These are phyloP conservation scores for Rhinopomastus cyanomelas DNA, from an alignment of 2,113 vertebrate genomes.

Conservation along the genomic window DNA sequence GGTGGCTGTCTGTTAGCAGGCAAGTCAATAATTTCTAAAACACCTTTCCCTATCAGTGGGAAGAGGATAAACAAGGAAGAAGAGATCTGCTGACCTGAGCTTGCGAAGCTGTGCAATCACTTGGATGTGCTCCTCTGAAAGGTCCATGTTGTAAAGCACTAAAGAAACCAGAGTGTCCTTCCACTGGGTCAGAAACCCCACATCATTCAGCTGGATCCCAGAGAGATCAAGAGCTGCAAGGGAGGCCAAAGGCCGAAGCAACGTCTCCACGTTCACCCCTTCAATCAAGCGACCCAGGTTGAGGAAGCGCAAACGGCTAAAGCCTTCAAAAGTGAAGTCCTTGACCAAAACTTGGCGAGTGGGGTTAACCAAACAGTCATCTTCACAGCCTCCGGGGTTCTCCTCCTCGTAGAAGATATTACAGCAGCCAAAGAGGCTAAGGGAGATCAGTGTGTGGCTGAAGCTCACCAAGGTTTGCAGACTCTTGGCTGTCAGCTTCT, in stretches of 20 bases:
- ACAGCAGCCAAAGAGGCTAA: constrained; percentile 92
- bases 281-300: constrained; percentile 89
- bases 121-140: constrained; percentile 89
- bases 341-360: constrained; percentile 85
- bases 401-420: constrained; percentile 90
- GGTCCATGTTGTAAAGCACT: constrained; percentile 96
- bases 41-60: background rate
- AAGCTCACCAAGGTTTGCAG: constrained; percentile 88
- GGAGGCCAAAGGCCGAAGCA: constrained; percentile 84
- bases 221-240: constrained; percentile 92
- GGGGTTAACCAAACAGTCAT: constrained; percentile 83
- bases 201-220: constrained; percentile 83
- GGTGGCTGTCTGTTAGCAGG: background rate
- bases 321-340: constrained; percentile 94
- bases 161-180: constrained; percentile 90
- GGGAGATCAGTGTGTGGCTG: constrained; percentile 87
- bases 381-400: constrained; percentile 85
- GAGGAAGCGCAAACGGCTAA: constrained; percentile 88
- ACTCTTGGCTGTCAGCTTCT: constrained; percentile 90
- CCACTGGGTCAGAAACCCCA: constrained; percentile 92
- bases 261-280: constrained; percentile 84
- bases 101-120: constrained; percentile 87
- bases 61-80: background rate
- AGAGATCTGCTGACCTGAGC: constrained; percentile 82
- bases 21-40: background rate